These are phyloP conservation scores for Orientallactaga sibirica DNA, from an alignment of 2,797 vertebrate genomes.

Conservation along the genomic window DNA sequence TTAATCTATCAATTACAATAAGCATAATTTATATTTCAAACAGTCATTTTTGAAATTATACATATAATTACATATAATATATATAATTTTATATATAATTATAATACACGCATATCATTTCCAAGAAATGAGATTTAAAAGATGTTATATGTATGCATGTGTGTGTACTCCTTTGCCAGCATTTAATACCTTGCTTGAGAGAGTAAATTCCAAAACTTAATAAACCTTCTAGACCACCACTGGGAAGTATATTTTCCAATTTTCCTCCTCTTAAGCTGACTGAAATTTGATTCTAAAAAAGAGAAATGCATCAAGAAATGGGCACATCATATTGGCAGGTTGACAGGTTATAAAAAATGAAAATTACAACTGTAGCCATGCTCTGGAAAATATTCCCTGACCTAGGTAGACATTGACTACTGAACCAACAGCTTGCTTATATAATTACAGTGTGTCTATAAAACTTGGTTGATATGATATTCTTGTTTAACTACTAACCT, in stretches of 20 bases:
- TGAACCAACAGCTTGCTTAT: conserved; percentile 81
- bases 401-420: conserved; percentile 59
- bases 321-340: conserved; percentile 76
- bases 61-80: background rate
- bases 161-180: background rate
- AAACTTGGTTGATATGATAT: conserved; percentile 74
- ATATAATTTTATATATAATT: background rate
- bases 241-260: too few species aligned
- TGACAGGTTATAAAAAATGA: conserved; percentile 83
- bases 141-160: background rate
- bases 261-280: background rate
- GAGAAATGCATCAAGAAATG: conserved; percentile 55
- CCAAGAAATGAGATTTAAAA: background rate
- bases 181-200: background rate
- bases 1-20: background rate
- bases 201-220: conserved; percentile 6
- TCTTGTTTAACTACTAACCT: conserved; percentile 76
- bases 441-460: conserved; percentile 74
- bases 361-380: conserved; percentile 76
- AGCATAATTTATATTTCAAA: background rate
- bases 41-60: conserved; percentile 49
- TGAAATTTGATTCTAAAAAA: conserved; percentile 61
- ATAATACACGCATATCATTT: background rate
- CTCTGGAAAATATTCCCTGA: conserved; percentile 77
- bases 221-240: conserved; percentile 20